Evolutionary conservation across 2,888 invertebrate genomes (phyloP).

Genomic region (Furcula furcula): DNA sequence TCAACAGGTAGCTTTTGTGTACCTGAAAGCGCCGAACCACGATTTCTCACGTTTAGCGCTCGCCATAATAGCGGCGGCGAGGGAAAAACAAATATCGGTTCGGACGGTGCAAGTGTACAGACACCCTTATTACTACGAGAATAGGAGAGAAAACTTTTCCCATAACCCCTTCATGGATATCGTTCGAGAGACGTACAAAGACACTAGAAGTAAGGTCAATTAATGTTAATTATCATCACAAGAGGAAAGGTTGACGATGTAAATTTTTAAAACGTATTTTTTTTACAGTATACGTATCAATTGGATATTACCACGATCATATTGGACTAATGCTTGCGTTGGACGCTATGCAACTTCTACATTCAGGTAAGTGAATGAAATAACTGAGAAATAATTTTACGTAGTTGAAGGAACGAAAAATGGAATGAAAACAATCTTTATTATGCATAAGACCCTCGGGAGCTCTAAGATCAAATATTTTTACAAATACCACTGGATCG

Average conservation of each 20-base stretch:
- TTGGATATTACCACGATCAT: constrained; percentile 95
- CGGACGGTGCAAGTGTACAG: constrained; percentile 75
- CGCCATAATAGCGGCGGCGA: constrained; percentile 88
- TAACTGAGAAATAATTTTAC: too few relatives aligned
- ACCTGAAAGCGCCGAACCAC: constrained; percentile 89
- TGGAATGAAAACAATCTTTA: too few relatives aligned
- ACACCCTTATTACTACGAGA: constrained; percentile 85
- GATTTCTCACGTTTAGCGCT: constrained; percentile 89
- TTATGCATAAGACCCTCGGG: too few relatives aligned
- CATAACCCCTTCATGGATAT: constrained; percentile 93
- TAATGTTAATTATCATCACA: neutral
- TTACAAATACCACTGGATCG: too few relatives aligned
- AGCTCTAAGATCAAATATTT: too few relatives aligned
- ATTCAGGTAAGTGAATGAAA: constrained; percentile 88
- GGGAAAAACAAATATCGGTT: constrained; percentile 86
- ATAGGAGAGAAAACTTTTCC: constrained; percentile 85
- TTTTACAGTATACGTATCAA: constrained; percentile 92
- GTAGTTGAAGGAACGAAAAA: too few relatives aligned
- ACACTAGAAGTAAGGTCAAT: constrained; percentile 90
- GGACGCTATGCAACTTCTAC: constrained; percentile 90
- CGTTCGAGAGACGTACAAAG: constrained; percentile 90
- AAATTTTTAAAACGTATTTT: constrained; percentile 1
- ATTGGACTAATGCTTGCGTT: constrained; percentile 94
- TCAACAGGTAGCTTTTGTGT: constrained; percentile 89
- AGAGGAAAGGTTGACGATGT: neutral